phyloP scores from a whole-genome alignment of 1,140 invertebrate species.

The Ganaspis sp. region DNA sequence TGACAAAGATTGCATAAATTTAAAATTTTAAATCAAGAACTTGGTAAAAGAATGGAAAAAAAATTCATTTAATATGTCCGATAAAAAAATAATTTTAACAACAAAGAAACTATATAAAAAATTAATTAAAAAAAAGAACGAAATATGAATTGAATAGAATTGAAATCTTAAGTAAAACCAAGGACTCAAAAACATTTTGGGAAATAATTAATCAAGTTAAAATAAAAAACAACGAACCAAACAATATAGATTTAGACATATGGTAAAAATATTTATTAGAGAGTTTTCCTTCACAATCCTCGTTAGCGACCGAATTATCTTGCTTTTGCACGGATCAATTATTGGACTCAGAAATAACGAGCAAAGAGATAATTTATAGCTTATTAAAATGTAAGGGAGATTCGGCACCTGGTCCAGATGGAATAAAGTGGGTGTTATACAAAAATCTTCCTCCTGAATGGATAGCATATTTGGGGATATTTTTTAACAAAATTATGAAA shows the following conservation, averaged over 20 bases:
- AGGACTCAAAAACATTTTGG: too few relatives aligned
- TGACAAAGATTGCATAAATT: not conserved
- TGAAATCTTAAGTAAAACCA: too few relatives aligned
- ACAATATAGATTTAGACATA: not conserved
- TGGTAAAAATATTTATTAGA: not conserved
- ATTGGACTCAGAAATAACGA: slow-evolving; percentile 20
- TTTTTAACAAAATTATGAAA: slow-evolving; percentile 37
- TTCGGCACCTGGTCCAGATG: slow-evolving; percentile 45
- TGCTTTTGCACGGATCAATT: not conserved
- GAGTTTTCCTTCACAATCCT: not conserved
- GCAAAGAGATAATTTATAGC: slow-evolving; percentile 17
- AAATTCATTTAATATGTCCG: not conserved
- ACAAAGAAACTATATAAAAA: not conserved
- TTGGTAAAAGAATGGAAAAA: not conserved
- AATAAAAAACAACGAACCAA: not conserved
- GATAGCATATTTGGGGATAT: not conserved
- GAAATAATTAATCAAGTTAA: not conserved
- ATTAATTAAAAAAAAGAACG: not conserved
- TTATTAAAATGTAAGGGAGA: slow-evolving; percentile 32
- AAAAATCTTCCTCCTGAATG: slow-evolving; percentile 35
- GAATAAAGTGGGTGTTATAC: slow-evolving; percentile 37
- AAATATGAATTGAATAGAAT: too few relatives aligned
- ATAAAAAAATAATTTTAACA: not conserved
- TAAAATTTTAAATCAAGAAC: not conserved
- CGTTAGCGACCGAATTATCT: not conserved